phyloP scores from a whole-genome alignment of 30 jellyfish, hydroid and myxozoan species.

The Catostylus mosaicus region DNA sequence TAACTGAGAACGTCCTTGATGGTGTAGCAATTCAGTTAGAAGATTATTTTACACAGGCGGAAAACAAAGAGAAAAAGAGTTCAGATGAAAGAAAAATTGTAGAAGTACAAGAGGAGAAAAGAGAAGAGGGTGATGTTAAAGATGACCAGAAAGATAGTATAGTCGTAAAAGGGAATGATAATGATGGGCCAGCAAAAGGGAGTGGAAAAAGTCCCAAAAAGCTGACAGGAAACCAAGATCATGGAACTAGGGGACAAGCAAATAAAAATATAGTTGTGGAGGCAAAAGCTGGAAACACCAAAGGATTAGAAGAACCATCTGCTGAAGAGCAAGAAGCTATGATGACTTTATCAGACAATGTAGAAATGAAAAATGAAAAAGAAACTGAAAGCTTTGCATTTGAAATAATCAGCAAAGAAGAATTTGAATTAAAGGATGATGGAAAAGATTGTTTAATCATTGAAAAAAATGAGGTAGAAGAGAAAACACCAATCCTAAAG shows the following conservation, averaged over 20 bases:
- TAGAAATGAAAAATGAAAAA: neutral
- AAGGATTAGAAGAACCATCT: neutral
- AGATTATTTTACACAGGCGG: conserved; percentile 1
- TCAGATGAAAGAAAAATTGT: neutral
- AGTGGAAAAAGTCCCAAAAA: too few relatives aligned
- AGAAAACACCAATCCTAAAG: neutral
- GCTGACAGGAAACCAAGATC: too few relatives aligned
- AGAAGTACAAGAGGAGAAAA: neutral
- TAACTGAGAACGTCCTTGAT: too few relatives aligned
- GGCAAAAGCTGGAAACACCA: neutral
- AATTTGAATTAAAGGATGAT: neutral
- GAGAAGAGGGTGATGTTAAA: neutral
- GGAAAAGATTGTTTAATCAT: neutral
- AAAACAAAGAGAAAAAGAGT: neutral
- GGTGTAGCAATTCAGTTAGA: too few relatives aligned
- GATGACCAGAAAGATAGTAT: neutral
- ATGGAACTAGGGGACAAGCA: too few relatives aligned
- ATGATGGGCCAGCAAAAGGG: neutral
- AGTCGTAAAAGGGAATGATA: neutral
- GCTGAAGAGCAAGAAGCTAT: neutral
- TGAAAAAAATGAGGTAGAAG: neutral
- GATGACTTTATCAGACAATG: neutral
- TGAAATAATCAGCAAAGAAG: neutral
- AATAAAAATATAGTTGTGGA: too few relatives aligned
- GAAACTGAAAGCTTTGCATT: too few relatives aligned